These are phyloP conservation scores for Fissipunctia ypsillon DNA, from an alignment of 2,888 invertebrate species.

Conservation along the genomic window DNA sequence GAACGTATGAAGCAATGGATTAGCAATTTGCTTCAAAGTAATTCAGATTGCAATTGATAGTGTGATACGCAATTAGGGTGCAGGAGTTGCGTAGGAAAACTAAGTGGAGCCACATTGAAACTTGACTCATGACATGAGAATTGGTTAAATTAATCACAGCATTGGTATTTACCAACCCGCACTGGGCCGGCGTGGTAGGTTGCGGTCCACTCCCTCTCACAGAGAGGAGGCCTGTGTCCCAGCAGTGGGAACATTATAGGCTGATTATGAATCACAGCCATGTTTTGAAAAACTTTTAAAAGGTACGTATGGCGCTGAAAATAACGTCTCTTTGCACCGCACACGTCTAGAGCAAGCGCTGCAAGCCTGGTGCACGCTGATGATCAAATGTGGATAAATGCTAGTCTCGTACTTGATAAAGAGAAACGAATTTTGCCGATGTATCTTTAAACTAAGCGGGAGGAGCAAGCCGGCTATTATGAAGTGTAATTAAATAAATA, in stretches of 20 bases:
- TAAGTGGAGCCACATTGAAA: not conserved
- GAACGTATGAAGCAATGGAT: too few species aligned
- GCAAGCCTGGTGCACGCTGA: not conserved
- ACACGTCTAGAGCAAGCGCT: not conserved
- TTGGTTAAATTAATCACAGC: not conserved
- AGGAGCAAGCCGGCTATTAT: slow-evolving; percentile 4
- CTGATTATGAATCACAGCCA: too few species aligned
- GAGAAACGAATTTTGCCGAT: not conserved
- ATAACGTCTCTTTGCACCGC: not conserved
- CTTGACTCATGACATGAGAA: not conserved
- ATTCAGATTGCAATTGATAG: too few species aligned
- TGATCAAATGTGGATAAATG: not conserved
- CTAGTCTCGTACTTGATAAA: not conserved
- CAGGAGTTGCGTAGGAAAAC: not conserved
- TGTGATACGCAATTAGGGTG: too few species aligned
- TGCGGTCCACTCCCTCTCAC: too few species aligned
- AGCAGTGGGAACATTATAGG: too few species aligned
- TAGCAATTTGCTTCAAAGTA: too few species aligned
- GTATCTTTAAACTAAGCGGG: not conserved
- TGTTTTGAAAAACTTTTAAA: not conserved
- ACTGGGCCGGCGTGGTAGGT: too few species aligned
- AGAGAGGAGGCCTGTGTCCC: too few species aligned
- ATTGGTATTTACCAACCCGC: too few species aligned
- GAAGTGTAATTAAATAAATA: slow-evolving; percentile 64
- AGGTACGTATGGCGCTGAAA: not conserved